Conservation (phyloP, 92 coral and sea anemone genomes). For the Porites divaricata region DNA sequence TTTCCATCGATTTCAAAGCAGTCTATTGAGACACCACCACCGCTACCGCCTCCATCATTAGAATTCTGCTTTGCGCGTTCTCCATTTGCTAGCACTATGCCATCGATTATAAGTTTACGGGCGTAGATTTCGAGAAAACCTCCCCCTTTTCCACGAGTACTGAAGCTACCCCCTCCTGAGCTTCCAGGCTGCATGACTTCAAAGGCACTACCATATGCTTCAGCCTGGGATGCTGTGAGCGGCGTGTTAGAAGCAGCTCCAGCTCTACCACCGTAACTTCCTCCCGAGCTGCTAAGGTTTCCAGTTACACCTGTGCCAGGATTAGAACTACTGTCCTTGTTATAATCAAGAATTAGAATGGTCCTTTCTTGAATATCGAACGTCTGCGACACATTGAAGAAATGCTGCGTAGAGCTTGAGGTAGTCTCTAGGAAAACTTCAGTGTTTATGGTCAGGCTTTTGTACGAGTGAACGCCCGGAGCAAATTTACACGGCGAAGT, state of each 20-base stretch:
- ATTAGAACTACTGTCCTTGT: conserved; percentile 35
- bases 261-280: conserved; percentile 89
- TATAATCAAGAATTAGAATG: conserved; percentile 61
- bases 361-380: conserved; percentile 63
- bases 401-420: conserved; percentile 50
- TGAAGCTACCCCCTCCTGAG: conserved; percentile 71
- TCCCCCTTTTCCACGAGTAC: conserved; percentile 75
- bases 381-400: conserved; percentile 71
- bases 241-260: conserved; percentile 72
- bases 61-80: conserved; percentile 47
- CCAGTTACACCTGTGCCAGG: conserved; percentile 65
- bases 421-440: conserved; percentile 76
- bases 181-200: conserved; percentile 73
- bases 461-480: conserved; percentile 72
- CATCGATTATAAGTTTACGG: conserved; percentile 73
- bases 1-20: conserved; percentile 76
- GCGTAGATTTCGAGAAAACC: conserved; percentile 74
- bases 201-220: conserved; percentile 69
- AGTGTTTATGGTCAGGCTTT: conserved; percentile 49
- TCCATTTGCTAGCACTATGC: conserved; percentile 69
- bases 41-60: conserved; percentile 89
- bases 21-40: conserved; percentile 75
- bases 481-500: conserved; percentile 72
- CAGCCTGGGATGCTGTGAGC: conserved; percentile 65
- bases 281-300: conserved; percentile 67